Percentiles rank a stretch among this genome's conserved stretches.
Conservation (phyloP, 2,113 vertebrate species). For the Prunella himalayana region DNA sequence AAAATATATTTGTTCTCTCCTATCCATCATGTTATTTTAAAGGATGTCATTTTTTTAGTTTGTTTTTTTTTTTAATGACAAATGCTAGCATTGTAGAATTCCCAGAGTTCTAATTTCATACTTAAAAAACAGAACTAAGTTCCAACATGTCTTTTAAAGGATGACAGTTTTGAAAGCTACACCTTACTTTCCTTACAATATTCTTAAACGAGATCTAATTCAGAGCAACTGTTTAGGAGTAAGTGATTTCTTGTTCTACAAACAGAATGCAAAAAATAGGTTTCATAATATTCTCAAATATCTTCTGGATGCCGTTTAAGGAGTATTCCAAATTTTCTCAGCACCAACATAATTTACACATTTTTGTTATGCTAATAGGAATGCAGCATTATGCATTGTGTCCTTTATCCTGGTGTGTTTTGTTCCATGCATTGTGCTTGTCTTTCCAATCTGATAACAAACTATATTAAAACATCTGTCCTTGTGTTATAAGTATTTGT, state of each 20-base stretch:
- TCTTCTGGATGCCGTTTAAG: not conserved
- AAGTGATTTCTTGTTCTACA: not conserved
- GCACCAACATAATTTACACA: not conserved
- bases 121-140: not conserved
- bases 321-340: not conserved
- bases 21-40: not conserved
- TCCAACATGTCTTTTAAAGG: not conserved
- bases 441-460: slow-evolving; percentile 29
- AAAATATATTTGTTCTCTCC: not conserved
- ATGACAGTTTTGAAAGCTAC: not conserved
- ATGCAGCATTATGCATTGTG: not conserved
- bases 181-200: not conserved
- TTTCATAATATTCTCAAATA: not conserved
- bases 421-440: slow-evolving; percentile 3
- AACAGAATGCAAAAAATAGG: not conserved
- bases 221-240: not conserved
- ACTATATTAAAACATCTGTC: slow-evolving; percentile 51
- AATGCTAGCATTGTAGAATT: not conserved
- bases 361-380: slow-evolving; percentile 20
- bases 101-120: not conserved
- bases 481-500: slow-evolving; percentile 56
- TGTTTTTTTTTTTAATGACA: not conserved
- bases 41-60: not conserved
- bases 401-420: not conserved
- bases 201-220: not conserved